phyloP scores from a whole-genome alignment of 2,113 vertebrate species.

The Chamaea fasciata region DNA sequence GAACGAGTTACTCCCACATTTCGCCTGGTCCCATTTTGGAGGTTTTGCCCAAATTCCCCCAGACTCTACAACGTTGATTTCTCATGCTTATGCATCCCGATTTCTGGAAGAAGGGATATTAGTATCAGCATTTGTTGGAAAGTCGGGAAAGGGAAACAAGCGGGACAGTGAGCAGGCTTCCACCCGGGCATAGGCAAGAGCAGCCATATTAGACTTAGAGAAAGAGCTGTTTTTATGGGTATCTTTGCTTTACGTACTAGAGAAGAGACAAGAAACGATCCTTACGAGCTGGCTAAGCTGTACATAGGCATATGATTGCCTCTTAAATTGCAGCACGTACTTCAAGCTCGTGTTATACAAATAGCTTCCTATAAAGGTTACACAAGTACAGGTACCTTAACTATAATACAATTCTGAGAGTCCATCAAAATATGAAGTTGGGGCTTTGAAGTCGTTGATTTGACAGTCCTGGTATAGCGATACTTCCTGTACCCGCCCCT shows the following conservation, averaged over 20 bases:
- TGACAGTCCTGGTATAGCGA: neutral
- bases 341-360: neutral
- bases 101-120: neutral
- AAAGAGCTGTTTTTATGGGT: neutral
- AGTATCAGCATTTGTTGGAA: neutral
- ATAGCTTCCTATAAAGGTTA: neutral
- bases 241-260: neutral
- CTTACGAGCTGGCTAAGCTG: neutral
- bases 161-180: neutral
- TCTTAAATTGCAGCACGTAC: neutral
- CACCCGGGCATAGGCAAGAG: neutral
- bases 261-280: neutral
- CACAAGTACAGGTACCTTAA: neutral
- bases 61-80: rapidly evolving
- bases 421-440: constrained; percentile 3
- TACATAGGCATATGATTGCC: neutral
- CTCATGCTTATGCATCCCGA: rapidly evolving
- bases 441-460: constrained; percentile 19
- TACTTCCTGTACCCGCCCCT: constrained; percentile 53
- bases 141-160: neutral
- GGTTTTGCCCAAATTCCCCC: neutral
- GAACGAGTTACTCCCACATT: neutral
- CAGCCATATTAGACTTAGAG: constrained; percentile 27
- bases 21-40: neutral
- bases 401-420: neutral